Base-by-base conservation (phyloP, 2,888 invertebrate genomes). In the Lepidonotus clava region DNA sequence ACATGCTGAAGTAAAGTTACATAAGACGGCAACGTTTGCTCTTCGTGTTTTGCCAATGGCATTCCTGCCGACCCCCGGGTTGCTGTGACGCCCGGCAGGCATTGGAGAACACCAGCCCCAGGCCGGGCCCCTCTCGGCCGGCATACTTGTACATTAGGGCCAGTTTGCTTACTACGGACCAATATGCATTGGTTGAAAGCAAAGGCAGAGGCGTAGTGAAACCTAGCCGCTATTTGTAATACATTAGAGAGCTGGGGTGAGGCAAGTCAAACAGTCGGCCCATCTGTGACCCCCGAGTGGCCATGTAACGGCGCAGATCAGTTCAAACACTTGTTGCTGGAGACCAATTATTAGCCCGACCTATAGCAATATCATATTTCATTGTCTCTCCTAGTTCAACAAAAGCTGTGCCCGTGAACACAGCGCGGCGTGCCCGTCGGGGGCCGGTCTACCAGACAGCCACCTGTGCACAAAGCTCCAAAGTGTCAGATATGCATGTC, bases 291-390 rank as follows among this genome's bases (percentile, higher is more conserved):
- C 46, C 41, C 18, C 24, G 46, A 32, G 80, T 24, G 80, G 80
- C 38, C 46, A 80, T 80, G 80, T 80, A 80, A 80, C 80, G 11
- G 28, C 18, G 46, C 80, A 46, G 80, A 46, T 80, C 80, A 32
- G 80, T 46, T 80, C 80, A 46, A 41, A 80, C 80, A 80, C 80
- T 80, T 80, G 80, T 80, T 80, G 80, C 41, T n/a, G 41, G 6
- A n/a, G 80, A 21, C 80, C 80, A 80, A 80, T 80, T 51, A 80
- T 80, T 11, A 34, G 46, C 4, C 80, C 80, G 51, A 32, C 46
- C 80, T 28, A 80, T 80, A 80, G 51, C 28, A 80, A 41, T 80
- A 80, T 80, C 80, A 80, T 80, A 80, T 80, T 80, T 80, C 80
- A 80, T 80, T 80, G 80, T 80, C 46, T 51, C 28, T n/a, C 41